Conservation (phyloP, 2,888 invertebrate genomes). For the Cosmia trapezina region DNA sequence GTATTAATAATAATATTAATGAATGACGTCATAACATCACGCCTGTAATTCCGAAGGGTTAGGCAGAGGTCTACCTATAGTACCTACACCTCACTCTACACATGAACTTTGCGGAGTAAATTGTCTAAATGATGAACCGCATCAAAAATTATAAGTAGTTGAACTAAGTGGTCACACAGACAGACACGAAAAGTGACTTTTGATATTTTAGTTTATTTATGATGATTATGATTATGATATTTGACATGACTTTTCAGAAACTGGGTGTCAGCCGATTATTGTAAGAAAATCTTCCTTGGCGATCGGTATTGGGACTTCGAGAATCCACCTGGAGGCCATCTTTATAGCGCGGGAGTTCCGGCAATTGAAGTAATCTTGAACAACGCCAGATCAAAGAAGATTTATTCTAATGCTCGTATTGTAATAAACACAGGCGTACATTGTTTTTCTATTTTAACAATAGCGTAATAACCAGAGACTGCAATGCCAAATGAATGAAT, state of each 20-base stretch:
- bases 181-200: background rate
- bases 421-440: conserved; percentile 18
- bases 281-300: background rate
- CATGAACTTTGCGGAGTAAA: background rate
- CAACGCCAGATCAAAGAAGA: conserved; percentile 27
- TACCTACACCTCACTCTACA: too few species aligned
- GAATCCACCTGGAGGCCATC: background rate
- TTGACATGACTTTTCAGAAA: background rate
- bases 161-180: background rate
- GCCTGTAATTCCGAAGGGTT: too few species aligned
- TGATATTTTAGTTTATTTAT: too few species aligned
- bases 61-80: too few species aligned
- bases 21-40: too few species aligned
- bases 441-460: conserved; percentile 21
- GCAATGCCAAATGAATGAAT: conserved; percentile 17
- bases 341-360: background rate
- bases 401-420: conserved; percentile 21
- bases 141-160: background rate
- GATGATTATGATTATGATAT: background rate
- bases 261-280: background rate
- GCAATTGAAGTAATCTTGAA: background rate
- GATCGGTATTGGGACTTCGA: background rate
- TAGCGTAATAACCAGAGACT: conserved; percentile 9
- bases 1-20: too few species aligned
- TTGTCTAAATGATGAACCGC: background rate